Base-by-base conservation (phyloP, 2,888 invertebrate species). In the Eupithecia vulgata region DNA sequence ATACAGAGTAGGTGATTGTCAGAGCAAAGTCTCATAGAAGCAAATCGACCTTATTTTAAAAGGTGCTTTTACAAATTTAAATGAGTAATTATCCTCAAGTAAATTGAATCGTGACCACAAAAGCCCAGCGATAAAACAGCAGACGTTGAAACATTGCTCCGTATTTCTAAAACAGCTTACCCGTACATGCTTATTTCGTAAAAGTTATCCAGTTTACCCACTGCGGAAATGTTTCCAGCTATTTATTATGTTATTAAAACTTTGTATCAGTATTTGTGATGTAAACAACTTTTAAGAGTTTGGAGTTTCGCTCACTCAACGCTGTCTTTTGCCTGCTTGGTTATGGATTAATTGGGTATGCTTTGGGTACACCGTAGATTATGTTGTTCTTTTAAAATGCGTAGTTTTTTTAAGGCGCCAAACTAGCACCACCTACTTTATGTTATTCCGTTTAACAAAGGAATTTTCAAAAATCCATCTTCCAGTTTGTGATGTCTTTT, bases 181-280 rank as follows among this genome's bases (percentile, higher is more conserved):
- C 45, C 70, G 40, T 59, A 71, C 72, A 70, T 69, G 72, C 72
- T 72, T 72, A 72, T 71, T 59, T 67, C 70, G 72, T 77, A 75
- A 78, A 79, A 78, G 75, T 77, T 79, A 73, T 68, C 30, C 79
- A 71, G 74, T 70, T 69, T 72, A 69, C 74, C 70, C 78, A 73
- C 45, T 71, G 68, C 71, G 75, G 75, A 73, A 80, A 69, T 75
- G 73, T 76, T 77, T 62, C 76, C 66, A 76, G 76, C 76, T 76
- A 79, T 78, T 71, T 79, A 75, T 76, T 76, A 77, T 75, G 74
- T 79, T 76, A 80, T 77, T 76, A 76, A 77, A 80, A 77, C 76
- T 80, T 78, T 72, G 75, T 70, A 74, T 76, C 70, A 75, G 78
- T 78, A 77, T 80, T 78, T 79, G 78, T 71, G 72, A 59, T 75